phyloP scores from a whole-genome alignment of 2,888 invertebrate genomes.

The Papilio gigon region DNA sequence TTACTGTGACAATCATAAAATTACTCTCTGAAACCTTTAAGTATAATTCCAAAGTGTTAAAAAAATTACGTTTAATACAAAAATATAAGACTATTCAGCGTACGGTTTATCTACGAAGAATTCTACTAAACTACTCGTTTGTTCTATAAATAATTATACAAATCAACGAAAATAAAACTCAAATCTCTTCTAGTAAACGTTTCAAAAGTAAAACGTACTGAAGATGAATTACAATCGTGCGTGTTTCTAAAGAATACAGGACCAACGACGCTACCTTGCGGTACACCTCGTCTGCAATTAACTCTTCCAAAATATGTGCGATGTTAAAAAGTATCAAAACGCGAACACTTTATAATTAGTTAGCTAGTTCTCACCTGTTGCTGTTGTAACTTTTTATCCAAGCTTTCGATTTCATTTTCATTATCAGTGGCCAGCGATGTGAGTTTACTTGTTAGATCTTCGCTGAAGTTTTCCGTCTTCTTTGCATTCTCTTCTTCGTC shows the following conservation, averaged over 20 bases:
- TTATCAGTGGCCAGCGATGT: slow-evolving; percentile 52
- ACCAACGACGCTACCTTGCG: slow-evolving; percentile 15
- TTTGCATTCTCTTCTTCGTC: slow-evolving; percentile 90
- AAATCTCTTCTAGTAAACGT: not conserved
- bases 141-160: not conserved
- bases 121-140: not conserved
- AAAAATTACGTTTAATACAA: not conserved
- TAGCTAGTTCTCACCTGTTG: slow-evolving; percentile 81
- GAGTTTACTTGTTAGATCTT: slow-evolving; percentile 82
- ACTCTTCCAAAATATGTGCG: not conserved
- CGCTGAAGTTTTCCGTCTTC: slow-evolving; percentile 74
- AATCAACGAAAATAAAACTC: not conserved
- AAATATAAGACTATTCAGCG: not conserved
- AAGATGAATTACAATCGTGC: slow-evolving; percentile 9
- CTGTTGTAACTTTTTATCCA: slow-evolving; percentile 85
- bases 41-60: not conserved
- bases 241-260: slow-evolving; percentile 3
- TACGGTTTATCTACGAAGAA: not conserved
- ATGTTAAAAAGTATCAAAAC: not conserved
- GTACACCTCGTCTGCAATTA: slow-evolving; percentile 4
- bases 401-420: slow-evolving; percentile 80
- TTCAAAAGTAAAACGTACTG: slow-evolving; percentile 23
- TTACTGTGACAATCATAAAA: not conserved
- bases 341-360: slow-evolving; percentile 22
- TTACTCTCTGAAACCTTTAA: not conserved